These are phyloP conservation scores for Aradus depressus DNA, from an alignment of 2,888 invertebrate species.

Conservation along the genomic window DNA sequence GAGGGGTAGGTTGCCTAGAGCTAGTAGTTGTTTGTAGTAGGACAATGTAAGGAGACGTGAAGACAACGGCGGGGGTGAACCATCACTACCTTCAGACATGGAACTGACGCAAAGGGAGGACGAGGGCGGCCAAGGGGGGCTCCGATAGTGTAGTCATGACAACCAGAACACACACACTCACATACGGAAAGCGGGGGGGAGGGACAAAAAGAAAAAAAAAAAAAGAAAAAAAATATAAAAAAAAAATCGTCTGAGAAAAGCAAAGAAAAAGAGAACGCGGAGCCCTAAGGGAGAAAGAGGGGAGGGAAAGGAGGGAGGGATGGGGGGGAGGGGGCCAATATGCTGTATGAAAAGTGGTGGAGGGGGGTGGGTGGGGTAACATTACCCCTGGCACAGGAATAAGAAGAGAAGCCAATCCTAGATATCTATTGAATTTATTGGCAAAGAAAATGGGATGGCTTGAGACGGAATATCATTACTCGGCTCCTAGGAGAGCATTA, in stretches of 20 bases:
- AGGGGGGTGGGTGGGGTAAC: constrained; percentile 25
- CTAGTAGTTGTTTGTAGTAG: constrained; percentile 33
- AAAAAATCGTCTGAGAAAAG: constrained; percentile 24
- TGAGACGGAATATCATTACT: constrained; percentile 25
- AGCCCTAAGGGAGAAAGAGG: constrained; percentile 21
- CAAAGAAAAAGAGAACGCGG: constrained; percentile 21
- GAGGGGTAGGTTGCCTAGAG: constrained; percentile 30
- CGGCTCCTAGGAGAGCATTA: constrained; percentile 16
- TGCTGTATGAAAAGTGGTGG: constrained; percentile 25
- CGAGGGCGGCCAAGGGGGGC: not conserved
- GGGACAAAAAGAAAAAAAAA: constrained; percentile 25
- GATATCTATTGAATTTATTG: constrained; percentile 31
- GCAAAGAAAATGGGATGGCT: constrained; percentile 26
- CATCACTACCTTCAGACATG: constrained; percentile 26
- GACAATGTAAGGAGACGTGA: constrained; percentile 42
- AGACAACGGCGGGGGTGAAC: constrained; percentile 20
- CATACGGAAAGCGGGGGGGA: constrained; percentile 15
- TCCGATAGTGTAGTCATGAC: constrained; percentile 30
- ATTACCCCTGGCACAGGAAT: constrained; percentile 7
- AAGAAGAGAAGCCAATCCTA: constrained; percentile 22
- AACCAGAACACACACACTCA: constrained; percentile 29
- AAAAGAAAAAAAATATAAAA: constrained; percentile 30
- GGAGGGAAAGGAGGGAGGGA: constrained; percentile 12
- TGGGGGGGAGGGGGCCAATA: constrained; percentile 24
- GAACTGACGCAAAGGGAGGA: constrained; percentile 21